phyloP scores from a whole-genome alignment of 53 echinoderm and acorn worm species.

The Patiria pectinifera region DNA sequence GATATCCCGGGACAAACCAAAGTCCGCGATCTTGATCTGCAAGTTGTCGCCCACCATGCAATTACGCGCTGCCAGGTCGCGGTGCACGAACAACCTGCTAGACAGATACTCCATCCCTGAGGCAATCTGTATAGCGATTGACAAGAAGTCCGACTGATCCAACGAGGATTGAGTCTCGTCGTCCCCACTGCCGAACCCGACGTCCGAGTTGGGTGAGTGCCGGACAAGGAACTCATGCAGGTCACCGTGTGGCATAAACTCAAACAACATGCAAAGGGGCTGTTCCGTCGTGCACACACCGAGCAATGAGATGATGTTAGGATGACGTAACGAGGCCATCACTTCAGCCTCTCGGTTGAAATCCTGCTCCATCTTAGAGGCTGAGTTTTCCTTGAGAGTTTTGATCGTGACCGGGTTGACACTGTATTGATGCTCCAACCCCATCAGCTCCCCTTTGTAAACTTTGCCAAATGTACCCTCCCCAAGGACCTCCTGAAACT shows the following conservation, averaged over 20 bases:
- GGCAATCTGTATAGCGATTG: conserved; percentile 89
- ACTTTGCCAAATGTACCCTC: conserved; percentile 98
- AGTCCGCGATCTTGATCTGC: conserved; percentile 97
- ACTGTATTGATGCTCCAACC: conserved; percentile 91
- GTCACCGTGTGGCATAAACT: conserved; percentile 96
- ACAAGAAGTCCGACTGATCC: conserved; percentile 92
- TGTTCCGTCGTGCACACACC: conserved; percentile 83
- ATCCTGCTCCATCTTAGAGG: conserved; percentile 88
- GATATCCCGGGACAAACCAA: conserved; percentile 96
- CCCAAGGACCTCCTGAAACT: conserved; percentile 93
- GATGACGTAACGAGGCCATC: conserved; percentile 88
- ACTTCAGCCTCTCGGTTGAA: conserved; percentile 90
- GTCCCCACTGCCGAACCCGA: conserved; percentile 95
- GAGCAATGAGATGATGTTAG: conserved; percentile 92
- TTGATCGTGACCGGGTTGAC: conserved; percentile 87
- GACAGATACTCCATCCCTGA: conserved; percentile 99
- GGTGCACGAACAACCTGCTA: conserved; percentile 90
- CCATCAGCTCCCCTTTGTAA: conserved; percentile 88
- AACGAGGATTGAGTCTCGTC: conserved; percentile 94
- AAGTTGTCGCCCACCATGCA: conserved; percentile 98
- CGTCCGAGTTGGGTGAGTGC: conserved; percentile 97
- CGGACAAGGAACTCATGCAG: conserved; percentile 94
- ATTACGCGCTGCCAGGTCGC: conserved; percentile 95
- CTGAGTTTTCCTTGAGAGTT: conserved; percentile 79
- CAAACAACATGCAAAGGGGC: conserved; percentile 95